Evolutionary conservation across 2,797 vertebrate species (phyloP).

Genomic region (Psittacula echo): DNA sequence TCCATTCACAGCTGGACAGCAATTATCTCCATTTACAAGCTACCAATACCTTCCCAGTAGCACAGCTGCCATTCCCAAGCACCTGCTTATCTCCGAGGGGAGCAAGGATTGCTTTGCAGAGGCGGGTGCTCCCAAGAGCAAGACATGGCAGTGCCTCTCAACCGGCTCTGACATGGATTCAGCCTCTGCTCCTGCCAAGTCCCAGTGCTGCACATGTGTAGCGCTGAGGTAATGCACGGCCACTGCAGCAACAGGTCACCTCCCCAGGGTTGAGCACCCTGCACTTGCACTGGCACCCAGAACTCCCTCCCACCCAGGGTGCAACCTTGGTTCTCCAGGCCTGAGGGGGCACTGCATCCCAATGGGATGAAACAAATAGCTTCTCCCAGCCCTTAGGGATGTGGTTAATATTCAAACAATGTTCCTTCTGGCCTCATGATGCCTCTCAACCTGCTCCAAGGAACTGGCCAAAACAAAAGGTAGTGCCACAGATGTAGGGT

Average conservation of each 20-base stretch:
- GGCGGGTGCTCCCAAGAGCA: neutral
- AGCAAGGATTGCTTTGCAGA: neutral
- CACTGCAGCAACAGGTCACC: neutral
- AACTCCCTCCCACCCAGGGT: neutral
- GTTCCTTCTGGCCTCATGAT: neutral
- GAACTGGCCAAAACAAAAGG: neutral
- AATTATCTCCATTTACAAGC: neutral
- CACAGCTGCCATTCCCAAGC: neutral
- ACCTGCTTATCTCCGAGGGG: neutral
- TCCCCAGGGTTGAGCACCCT: neutral
- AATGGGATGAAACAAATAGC: neutral
- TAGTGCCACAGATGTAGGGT: neutral
- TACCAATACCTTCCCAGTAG: neutral
- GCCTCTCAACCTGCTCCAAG: neutral
- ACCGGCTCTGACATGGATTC: accelerated
- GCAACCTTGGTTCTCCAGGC: neutral
- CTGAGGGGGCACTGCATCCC: neutral
- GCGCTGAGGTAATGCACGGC: accelerated
- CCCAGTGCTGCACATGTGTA: accelerated
- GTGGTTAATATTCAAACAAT: neutral
- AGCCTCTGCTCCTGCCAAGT: neutral
- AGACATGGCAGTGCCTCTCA: neutral
- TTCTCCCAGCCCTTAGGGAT: neutral
- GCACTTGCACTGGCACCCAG: neutral
- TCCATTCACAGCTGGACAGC: neutral